Evolutionary conservation across 1,140 invertebrate species (phyloP).

Genomic region (Drosophila orosa): DNA sequence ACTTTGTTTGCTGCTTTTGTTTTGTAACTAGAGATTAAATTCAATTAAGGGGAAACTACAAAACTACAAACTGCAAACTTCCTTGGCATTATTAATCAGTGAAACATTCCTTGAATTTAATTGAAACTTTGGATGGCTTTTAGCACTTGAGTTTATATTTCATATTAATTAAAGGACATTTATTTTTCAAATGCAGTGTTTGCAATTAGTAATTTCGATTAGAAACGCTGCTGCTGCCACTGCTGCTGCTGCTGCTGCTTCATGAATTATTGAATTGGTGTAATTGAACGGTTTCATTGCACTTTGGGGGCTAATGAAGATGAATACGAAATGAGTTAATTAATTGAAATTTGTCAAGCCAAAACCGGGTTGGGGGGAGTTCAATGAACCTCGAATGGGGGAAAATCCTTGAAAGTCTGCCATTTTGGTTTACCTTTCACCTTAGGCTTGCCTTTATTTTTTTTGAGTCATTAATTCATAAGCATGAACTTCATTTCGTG

Average conservation of each 20-base stretch:
- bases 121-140: background rate
- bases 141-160: background rate
- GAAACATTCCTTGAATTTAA: background rate
- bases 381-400: slow-evolving; percentile 28
- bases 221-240: background rate
- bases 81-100: background rate
- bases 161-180: background rate
- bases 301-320: slow-evolving; percentile 47
- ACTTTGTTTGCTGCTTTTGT: background rate
- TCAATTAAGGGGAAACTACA: background rate
- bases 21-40: background rate
- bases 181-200: slow-evolving; percentile 7
- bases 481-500: slow-evolving; percentile 77
- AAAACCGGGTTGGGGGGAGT: background rate
- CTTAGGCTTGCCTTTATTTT: background rate
- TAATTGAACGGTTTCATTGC: slow-evolving; percentile 36
- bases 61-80: background rate
- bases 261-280: slow-evolving; percentile 45
- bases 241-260: background rate
- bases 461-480: slow-evolving; percentile 74
- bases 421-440: slow-evolving; percentile 12
- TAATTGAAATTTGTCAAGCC: slow-evolving; percentile 48
- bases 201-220: slow-evolving; percentile 15
- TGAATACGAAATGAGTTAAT: slow-evolving; percentile 52
- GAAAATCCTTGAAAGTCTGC: slow-evolving; percentile 12